Evolutionary conservation across 53 echinoderm and acorn worm species (phyloP).

Genomic region (Paracentrotus lividus): DNA sequence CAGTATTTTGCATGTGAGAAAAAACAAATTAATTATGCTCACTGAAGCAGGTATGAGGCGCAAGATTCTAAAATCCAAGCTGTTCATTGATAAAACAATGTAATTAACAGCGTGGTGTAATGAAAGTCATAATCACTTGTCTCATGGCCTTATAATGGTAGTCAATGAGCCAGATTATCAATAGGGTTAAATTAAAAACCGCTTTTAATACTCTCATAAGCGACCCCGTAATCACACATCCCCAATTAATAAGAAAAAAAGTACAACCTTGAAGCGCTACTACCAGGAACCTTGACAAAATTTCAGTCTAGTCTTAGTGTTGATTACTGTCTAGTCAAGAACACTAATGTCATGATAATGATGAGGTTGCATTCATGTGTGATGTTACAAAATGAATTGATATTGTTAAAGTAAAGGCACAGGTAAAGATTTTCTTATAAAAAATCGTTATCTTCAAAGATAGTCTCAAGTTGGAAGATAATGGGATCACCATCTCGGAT

Average conservation of each 20-base stretch:
- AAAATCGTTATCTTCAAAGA: not conserved
- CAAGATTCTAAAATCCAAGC: not conserved
- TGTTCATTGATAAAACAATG: not conserved
- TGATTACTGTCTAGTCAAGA: not conserved
- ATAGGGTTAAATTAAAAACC: not conserved
- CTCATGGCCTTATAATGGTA: conserved; percentile 23
- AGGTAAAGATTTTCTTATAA: no score
- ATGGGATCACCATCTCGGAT: not conserved
- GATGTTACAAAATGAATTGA: not conserved
- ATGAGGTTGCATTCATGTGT: not conserved
- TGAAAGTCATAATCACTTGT: conserved; percentile 14
- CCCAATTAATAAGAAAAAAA: not conserved
- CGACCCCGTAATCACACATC: not conserved
- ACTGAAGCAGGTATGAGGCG: no score
- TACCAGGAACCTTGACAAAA: conserved; percentile 50
- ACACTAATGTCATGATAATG: not conserved
- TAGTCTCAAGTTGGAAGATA: not conserved
- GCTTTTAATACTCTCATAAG: conserved; percentile 6
- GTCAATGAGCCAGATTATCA: conserved; percentile 22
- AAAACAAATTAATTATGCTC: no score
- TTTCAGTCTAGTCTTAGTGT: not conserved
- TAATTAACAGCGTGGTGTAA: conserved; percentile 8
- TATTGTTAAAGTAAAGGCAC: not conserved
- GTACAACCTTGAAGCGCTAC: conserved; percentile 3
- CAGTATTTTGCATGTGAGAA: no score